phyloP scores from a whole-genome alignment of 2,888 invertebrate species.

The Drosophila acutilabella region DNA sequence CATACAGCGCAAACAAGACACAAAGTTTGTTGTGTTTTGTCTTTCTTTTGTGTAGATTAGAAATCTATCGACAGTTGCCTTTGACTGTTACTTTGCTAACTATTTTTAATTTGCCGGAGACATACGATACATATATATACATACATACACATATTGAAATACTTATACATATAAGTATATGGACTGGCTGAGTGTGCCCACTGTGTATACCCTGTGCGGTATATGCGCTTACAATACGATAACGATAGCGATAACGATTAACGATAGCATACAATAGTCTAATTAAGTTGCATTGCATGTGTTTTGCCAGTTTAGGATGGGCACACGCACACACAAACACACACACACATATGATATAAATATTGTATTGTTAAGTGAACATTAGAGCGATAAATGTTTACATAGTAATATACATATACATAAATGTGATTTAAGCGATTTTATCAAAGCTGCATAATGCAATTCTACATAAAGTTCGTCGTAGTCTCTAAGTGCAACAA shows the following conservation, averaged over 20 bases:
- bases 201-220: conserved; percentile 44
- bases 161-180: conserved; percentile 25
- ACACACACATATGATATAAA: conserved; percentile 53
- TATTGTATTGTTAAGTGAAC: conserved; percentile 63
- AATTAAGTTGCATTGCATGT: conserved; percentile 44
- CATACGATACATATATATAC: conserved; percentile 43
- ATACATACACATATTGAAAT: conserved; percentile 29
- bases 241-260: conserved; percentile 36
- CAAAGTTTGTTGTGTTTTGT: conserved; percentile 33
- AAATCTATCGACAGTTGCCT: conserved; percentile 25
- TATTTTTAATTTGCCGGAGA: conserved; percentile 37
- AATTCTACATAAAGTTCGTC: conserved; percentile 81
- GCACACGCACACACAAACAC: conserved; percentile 20
- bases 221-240: conserved; percentile 45
- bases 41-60: conserved; percentile 18
- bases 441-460: conserved; percentile 82
- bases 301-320: conserved; percentile 25
- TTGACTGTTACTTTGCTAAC: conserved; percentile 32
- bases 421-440: conserved; percentile 84
- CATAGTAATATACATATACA: conserved; percentile 64
- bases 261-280: conserved; percentile 43
- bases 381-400: conserved; percentile 72
- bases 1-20: background rate
- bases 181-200: conserved; percentile 60
- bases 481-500: conserved; percentile 68